Evolutionary conservation across 2,797 vertebrate genomes (phyloP).

Genomic region (Micrastur ruficollis): DNA sequence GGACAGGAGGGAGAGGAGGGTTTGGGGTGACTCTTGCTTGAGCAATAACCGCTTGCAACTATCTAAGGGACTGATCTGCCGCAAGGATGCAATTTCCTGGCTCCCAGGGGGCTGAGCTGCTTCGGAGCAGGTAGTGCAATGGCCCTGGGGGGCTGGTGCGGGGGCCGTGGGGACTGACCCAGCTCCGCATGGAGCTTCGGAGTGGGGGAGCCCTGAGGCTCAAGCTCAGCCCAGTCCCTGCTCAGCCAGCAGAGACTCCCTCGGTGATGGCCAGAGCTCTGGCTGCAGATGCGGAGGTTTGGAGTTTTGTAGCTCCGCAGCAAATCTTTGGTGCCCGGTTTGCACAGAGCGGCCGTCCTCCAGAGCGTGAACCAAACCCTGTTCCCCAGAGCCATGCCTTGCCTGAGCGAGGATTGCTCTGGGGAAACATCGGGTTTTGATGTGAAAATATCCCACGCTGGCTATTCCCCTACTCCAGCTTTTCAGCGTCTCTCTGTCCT

Average conservation of each 20-base stretch:
- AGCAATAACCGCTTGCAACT: background rate
- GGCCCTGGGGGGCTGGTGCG: too few relatives aligned
- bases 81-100: background rate
- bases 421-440: background rate
- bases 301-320: background rate
- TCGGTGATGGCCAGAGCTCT: background rate
- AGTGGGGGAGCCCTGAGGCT: background rate
- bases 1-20: background rate
- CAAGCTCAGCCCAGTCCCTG: background rate
- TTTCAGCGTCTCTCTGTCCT: background rate
- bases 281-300: background rate
- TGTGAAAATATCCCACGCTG: background rate
- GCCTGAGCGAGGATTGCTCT: background rate
- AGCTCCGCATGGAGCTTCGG: background rate
- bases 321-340: background rate
- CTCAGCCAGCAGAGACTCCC: background rate
- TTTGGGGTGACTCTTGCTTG: background rate
- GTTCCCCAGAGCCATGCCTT: background rate
- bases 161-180: fast-evolving
- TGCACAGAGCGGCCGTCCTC: background rate
- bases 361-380: background rate
- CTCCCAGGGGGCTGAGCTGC: background rate
- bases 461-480: background rate
- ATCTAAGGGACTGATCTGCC: background rate
- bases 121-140: background rate